Conservation (phyloP, 2,113 vertebrate species). For the Chitala chitala region DNA sequence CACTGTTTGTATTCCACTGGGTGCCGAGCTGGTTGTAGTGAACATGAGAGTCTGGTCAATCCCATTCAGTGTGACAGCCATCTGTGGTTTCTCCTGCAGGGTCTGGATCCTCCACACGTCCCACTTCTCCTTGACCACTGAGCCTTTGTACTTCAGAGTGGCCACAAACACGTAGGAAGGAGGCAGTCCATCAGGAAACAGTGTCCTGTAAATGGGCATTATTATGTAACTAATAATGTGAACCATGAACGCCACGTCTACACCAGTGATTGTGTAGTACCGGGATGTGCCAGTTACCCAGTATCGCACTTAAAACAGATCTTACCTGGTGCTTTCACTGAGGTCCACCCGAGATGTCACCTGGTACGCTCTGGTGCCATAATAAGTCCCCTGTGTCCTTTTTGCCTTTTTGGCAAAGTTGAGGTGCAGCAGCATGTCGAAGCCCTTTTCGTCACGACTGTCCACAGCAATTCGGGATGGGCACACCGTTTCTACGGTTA, state of each 20-base stretch:
- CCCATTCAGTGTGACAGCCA: constrained; percentile 86
- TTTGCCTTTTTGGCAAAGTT: constrained; percentile 87
- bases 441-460: constrained; percentile 90
- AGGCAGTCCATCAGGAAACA: constrained; percentile 93
- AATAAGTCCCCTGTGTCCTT: constrained; percentile 73
- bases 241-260: no score
- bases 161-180: constrained; percentile 96
- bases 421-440: constrained; percentile 86
- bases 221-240: constrained; percentile 3
- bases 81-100: constrained; percentile 76
- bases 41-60: constrained; percentile 74
- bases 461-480: constrained; percentile 81
- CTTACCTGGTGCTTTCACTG: constrained; percentile 82
- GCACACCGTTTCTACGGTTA: constrained; percentile 83
- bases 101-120: constrained; percentile 91
- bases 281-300: background rate
- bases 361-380: constrained; percentile 82
- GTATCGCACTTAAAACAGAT: background rate
- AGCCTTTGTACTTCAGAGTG: constrained; percentile 85
- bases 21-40: constrained; percentile 75
- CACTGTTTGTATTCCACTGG: constrained; percentile 75
- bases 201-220: constrained; percentile 62
- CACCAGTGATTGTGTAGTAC: no score
- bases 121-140: constrained; percentile 78
- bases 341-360: constrained; percentile 78